These are phyloP conservation scores for Drosophila bifasciata DNA, from an alignment of 1,140 invertebrate genomes.

Conservation along the genomic window DNA sequence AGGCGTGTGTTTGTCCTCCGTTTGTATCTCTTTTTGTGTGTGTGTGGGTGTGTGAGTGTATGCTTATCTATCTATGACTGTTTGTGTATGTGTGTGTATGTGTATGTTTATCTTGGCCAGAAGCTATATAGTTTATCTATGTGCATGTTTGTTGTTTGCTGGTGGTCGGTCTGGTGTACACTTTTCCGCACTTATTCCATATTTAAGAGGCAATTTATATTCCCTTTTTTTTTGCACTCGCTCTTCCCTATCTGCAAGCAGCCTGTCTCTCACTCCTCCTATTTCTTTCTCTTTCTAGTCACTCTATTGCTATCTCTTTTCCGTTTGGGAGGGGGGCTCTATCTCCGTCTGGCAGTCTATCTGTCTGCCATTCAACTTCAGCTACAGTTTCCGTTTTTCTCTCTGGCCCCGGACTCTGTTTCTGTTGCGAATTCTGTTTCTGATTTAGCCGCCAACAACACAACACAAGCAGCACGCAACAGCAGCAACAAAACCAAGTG, in stretches of 20 bases:
- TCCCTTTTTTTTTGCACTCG: slow-evolving; percentile 77
- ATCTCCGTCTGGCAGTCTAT: slow-evolving; percentile 36
- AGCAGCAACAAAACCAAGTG: slow-evolving; percentile 23
- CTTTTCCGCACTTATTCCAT: slow-evolving; percentile 82
- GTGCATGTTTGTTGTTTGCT: slow-evolving; percentile 71
- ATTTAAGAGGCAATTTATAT: slow-evolving; percentile 84
- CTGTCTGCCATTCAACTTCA: slow-evolving; percentile 60
- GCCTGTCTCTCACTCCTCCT: slow-evolving; percentile 1
- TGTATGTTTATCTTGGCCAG: slow-evolving; percentile 73
- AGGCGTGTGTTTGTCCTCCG: slow-evolving; percentile 6
- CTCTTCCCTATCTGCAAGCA: slow-evolving; percentile 22
- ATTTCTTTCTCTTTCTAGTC: slow-evolving; percentile 7
- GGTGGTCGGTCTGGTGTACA: slow-evolving; percentile 57
- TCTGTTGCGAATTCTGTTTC: slow-evolving; percentile 40
- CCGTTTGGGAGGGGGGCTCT: neutral
- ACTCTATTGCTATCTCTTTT: slow-evolving; percentile 1
- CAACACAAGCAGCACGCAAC: slow-evolving; percentile 21
- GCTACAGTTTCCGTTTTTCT: slow-evolving; percentile 48
- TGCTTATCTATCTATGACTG: slow-evolving; percentile 2
- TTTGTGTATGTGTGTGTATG: slow-evolving; percentile 17
- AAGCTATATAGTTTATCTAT: slow-evolving; percentile 79
- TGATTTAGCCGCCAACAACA: slow-evolving; percentile 46
- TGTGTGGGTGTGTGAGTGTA: slow-evolving; percentile 24
- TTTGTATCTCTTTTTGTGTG: slow-evolving; percentile 3
- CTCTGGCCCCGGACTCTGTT: slow-evolving; percentile 18